phyloP scores from a whole-genome alignment of 2,888 invertebrate species.

The Parapristionchus giblindavisi region DNA sequence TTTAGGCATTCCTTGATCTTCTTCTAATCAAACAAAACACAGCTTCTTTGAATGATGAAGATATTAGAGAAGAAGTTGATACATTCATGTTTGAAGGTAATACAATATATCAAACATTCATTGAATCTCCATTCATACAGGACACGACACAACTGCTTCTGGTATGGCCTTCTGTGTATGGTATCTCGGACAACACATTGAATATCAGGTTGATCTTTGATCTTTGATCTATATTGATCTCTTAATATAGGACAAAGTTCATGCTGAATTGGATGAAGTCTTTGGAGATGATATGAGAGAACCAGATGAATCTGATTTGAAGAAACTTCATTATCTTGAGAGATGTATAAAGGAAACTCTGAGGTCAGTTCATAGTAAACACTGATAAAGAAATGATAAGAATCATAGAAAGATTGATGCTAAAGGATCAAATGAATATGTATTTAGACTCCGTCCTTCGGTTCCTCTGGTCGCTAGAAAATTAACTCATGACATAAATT shows the following conservation, averaged over 20 bases:
- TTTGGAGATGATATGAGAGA: slow-evolving; percentile 44
- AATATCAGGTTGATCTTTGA: slow-evolving; percentile 71
- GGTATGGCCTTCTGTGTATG: slow-evolving; percentile 71
- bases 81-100: slow-evolving; percentile 72
- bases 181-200: slow-evolving; percentile 70
- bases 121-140: slow-evolving; percentile 29
- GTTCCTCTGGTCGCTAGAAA: slow-evolving; percentile 57
- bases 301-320: slow-evolving; percentile 47
- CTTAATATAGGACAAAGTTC: slow-evolving; percentile 67
- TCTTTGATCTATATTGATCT: no score
- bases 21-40: slow-evolving; percentile 70
- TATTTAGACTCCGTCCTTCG: slow-evolving; percentile 52
- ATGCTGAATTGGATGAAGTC: slow-evolving; percentile 52
- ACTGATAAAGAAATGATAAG: no score
- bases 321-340: slow-evolving; percentile 64
- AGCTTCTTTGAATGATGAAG: slow-evolving; percentile 68
- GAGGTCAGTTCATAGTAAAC: slow-evolving; percentile 13
- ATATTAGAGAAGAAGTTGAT: slow-evolving; percentile 72
- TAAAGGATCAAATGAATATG: not conserved
- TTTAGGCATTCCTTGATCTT: slow-evolving; percentile 72
- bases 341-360: slow-evolving; percentile 64
- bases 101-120: not conserved
- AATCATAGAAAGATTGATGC: no score
- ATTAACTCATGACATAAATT: slow-evolving; percentile 65
- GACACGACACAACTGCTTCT: slow-evolving; percentile 72